Percentiles rank a stretch among this genome's conserved stretches.
phyloP scores from a whole-genome alignment of 2,888 invertebrate genomes.

The Agrochola macilenta region DNA sequence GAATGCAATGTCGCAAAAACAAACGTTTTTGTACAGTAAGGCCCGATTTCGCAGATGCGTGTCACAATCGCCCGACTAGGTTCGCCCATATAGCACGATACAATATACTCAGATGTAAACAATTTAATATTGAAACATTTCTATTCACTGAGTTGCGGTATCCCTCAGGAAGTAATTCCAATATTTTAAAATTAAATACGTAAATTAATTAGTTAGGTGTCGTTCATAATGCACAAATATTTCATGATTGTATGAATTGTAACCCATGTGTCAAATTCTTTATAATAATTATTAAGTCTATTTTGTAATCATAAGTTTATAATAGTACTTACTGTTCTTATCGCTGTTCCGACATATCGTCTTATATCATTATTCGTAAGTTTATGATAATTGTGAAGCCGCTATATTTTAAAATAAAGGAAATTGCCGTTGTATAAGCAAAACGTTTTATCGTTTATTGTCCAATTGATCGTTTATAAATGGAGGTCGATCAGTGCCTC shows the following conservation, averaged over 20 bases:
- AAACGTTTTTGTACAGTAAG: constrained; percentile 71
- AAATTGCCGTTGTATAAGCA: constrained; percentile 90
- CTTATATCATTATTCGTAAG: constrained; percentile 88
- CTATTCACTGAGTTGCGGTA: constrained; percentile 80
- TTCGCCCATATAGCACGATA: constrained; percentile 89
- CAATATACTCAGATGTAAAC: constrained; percentile 76
- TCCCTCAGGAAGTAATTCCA: constrained; percentile 90
- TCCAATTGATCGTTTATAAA: constrained; percentile 84
- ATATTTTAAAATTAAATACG: constrained; percentile 80
- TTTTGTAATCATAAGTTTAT: constrained; percentile 81
- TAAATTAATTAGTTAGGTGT: constrained; percentile 77
- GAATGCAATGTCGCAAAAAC: constrained; percentile 89
- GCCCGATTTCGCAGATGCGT: constrained; percentile 88
- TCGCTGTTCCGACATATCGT: constrained; percentile 90
- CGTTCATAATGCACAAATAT: constrained; percentile 80
- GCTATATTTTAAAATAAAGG: constrained; percentile 91
- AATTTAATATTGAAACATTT: constrained; percentile 73
- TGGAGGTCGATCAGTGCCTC: constrained; percentile 83
- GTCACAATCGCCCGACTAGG: constrained; percentile 87
- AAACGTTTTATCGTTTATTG: constrained; percentile 89
- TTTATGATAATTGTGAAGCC: constrained; percentile 88
- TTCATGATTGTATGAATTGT: constrained; percentile 80
- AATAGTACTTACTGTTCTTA: constrained; percentile 87
- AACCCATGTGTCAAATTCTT: constrained; percentile 88
- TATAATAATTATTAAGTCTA: constrained; percentile 80